Base-by-base conservation (phyloP, 2,797 vertebrate genomes). In the Psittacula echo region DNA sequence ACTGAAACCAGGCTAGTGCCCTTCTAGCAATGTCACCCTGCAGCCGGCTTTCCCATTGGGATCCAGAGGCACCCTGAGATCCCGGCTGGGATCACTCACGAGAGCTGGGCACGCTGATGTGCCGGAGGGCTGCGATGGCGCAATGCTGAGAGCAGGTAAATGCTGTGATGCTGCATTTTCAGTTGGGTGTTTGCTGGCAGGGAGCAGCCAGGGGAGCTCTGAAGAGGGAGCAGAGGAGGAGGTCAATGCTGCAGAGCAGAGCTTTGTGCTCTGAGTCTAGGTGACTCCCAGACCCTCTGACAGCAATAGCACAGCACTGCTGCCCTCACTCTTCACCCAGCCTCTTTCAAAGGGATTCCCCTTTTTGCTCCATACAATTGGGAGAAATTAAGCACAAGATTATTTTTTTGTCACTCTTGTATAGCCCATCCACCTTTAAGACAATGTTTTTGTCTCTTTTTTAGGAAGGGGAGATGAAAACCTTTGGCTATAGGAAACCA, bases 1-100 rank as follows among this genome's bases (percentile, higher is more conserved):
- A 94, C 94, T 94, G 95, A 96, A 96, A 96, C 95, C 91, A 79
- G 67, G 56, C 60, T 82, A n/a, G 41, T 11, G 42, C 29, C 83
- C 83, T 94, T 93, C 90, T 66, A 93, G 90, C 83, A 90, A 73
- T 45, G 60, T 39, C 85, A 88, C 39, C 66, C n/a, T 47, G n/a
- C 42, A 42, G 53, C 71, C 39, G 4, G 29, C 53, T 86, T 72
- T 84, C 80, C 64, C 62, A 24, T 9, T 0, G 4, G 65, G 15
- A 79, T 20, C 85, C 16, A 1, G 0, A 7, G 72, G 37, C 61
- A 67, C 56, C 12, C 56, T 1, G 10, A 67, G 58, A 37, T 20
- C 20, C 13, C 26, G 14, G 75, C 42, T 3, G 8, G 16, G 58
- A 11, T 60, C 75, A 64, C 68, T 91, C 72, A 73, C 1, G 1